Conservation (phyloP, 2,797 vertebrate genomes). For the Paguma larvata region DNA sequence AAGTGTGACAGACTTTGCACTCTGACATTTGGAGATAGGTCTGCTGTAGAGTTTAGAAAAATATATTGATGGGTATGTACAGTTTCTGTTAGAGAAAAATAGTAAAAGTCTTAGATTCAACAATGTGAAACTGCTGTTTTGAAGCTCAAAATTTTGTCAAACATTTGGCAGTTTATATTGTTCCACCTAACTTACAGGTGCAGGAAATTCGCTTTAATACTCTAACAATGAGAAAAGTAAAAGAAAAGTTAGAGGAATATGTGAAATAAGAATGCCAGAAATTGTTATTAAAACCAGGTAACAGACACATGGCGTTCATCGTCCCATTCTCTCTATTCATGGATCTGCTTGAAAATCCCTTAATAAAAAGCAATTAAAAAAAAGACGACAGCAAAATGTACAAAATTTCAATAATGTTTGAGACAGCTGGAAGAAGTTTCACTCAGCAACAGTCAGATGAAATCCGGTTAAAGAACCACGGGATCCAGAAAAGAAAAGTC, state of each 20-base stretch:
- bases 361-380: not conserved
- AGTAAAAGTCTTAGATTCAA: not conserved
- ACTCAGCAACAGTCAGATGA: not conserved
- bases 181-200: not conserved
- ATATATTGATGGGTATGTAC: not conserved
- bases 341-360: not conserved
- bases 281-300: not conserved
- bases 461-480: not conserved
- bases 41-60: not conserved
- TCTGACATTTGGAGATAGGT: not conserved
- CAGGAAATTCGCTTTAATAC: not conserved
- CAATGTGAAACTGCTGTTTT: not conserved
- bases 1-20: not conserved
- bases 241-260: not conserved
- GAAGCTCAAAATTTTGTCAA: not conserved
- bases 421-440: not conserved
- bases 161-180: not conserved
- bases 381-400: not conserved
- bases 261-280: conserved; percentile 20
- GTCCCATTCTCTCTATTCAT: not conserved
- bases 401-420: not conserved
- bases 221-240: not conserved
- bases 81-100: conserved; percentile 5
- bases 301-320: not conserved
- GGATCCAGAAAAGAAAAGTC: not conserved